phyloP scores from a whole-genome alignment of 2,797 vertebrate genomes.

The Synaphobranchus kaupii region DNA sequence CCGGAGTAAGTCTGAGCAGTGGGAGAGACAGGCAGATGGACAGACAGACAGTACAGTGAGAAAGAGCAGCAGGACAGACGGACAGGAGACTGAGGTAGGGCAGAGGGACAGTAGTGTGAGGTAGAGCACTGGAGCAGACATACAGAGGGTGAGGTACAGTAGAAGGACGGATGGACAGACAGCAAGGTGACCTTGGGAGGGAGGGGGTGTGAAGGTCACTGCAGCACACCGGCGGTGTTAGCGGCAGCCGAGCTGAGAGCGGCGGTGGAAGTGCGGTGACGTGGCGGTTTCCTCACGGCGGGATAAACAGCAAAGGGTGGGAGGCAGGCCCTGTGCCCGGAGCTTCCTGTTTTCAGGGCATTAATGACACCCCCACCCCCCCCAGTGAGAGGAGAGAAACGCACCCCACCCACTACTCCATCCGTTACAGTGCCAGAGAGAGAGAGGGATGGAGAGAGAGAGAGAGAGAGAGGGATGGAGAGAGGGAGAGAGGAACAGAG shows the following conservation, averaged over 20 bases:
- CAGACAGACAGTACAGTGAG: background rate
- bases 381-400: background rate
- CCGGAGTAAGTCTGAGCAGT: background rate
- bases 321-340: background rate
- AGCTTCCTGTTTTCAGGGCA: slow-evolving; percentile 1
- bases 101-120: slow-evolving; percentile 4
- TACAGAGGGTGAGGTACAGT: background rate
- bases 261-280: background rate
- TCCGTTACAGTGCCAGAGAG: background rate
- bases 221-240: background rate
- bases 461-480: background rate
- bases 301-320: background rate
- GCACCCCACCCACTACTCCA: background rate
- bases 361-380: background rate
- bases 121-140: too few species aligned
- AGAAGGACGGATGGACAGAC: background rate
- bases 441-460: background rate
- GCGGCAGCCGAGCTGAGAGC: background rate
- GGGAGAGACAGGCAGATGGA: background rate
- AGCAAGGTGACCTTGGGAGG: background rate
- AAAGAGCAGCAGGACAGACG: background rate
- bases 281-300: background rate
- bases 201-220: background rate
- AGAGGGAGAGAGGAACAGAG: background rate
- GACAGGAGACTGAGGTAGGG: background rate